These are phyloP conservation scores for Clitarchus hookeri DNA, from an alignment of 2,888 invertebrate genomes.

Conservation along the genomic window DNA sequence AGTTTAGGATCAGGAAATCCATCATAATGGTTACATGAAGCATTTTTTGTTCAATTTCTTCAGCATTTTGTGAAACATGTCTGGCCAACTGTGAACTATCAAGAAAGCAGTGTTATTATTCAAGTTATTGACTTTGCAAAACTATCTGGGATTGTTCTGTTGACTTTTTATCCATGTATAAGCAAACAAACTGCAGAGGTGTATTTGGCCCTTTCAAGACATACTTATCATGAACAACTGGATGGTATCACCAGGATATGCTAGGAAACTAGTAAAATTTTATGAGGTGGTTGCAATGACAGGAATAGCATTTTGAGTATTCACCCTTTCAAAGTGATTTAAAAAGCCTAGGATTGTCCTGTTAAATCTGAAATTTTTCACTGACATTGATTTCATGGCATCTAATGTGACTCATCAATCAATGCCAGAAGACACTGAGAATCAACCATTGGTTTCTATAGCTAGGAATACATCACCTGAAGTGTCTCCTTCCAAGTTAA, in stretches of 20 bases:
- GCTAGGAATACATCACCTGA: background rate
- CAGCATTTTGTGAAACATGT: conserved; percentile 24
- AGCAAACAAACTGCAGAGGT: conserved; percentile 17
- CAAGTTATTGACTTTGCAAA: conserved; percentile 24
- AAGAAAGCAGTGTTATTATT: conserved; percentile 25
- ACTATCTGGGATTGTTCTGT: background rate
- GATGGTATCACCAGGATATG: conserved; percentile 17
- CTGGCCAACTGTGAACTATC: conserved; percentile 19
- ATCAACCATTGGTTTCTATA: background rate
- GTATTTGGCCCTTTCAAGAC: conserved; percentile 18
- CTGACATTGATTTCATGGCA: conserved; percentile 3
- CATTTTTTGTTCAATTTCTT: conserved; percentile 14
- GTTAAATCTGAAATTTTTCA: background rate
- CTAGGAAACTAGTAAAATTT: background rate
- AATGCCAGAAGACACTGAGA: background rate
- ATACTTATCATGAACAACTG: conserved; percentile 27
- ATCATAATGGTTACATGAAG: conserved; percentile 6
- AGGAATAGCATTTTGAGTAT: background rate
- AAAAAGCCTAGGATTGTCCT: background rate
- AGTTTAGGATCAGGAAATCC: conserved; percentile 19
- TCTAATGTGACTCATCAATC: background rate
- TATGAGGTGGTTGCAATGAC: background rate
- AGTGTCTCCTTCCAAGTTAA: background rate
- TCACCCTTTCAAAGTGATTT: background rate
- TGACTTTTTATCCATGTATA: conserved; percentile 20